These are phyloP conservation scores for Gallirallus australis DNA, from an alignment of 2,797 vertebrate genomes.

Conservation along the genomic window DNA sequence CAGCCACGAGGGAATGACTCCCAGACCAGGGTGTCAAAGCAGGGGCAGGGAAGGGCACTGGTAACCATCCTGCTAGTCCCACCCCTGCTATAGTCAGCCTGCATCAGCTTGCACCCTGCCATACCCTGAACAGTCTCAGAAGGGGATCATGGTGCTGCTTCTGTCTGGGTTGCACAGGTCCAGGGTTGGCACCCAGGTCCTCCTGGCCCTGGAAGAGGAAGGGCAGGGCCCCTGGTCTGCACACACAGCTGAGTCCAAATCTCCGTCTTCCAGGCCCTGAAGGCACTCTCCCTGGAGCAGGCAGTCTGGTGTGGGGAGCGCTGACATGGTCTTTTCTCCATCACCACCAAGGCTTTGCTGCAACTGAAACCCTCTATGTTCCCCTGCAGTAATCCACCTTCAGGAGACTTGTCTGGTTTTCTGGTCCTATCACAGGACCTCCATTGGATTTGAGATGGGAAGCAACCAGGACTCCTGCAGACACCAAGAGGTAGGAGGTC, in stretches of 20 bases:
- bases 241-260: background rate
- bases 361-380: background rate
- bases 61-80: background rate
- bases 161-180: background rate
- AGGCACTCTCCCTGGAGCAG: background rate
- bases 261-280: background rate
- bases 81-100: background rate
- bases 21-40: background rate
- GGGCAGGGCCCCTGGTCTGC: fast-evolving
- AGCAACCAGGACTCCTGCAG: background rate
- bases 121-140: fast-evolving
- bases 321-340: fast-evolving
- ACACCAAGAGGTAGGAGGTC: background rate
- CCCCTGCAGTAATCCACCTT: background rate
- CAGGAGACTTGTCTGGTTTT: background rate
- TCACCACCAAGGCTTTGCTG: background rate
- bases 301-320: background rate
- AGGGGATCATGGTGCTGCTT: background rate
- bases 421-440: background rate
- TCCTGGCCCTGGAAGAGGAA: background rate
- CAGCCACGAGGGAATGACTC: background rate
- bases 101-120: background rate
- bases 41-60: background rate
- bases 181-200: background rate
- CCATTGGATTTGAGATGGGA: background rate